Base-by-base conservation (phyloP, 2,888 invertebrate genomes). In the Drosophila koepferae region DNA sequence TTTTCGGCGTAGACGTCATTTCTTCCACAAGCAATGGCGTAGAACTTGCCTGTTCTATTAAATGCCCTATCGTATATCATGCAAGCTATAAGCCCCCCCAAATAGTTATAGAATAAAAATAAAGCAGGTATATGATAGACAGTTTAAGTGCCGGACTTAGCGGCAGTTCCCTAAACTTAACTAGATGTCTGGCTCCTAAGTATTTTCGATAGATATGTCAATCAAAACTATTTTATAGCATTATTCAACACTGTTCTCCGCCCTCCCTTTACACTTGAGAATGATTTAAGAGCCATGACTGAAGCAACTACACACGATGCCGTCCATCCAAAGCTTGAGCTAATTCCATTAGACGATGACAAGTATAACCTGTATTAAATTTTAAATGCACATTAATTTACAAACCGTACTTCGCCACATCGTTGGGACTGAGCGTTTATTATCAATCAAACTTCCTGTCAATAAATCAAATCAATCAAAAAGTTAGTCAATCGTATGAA, bases 121-220 rank as follows among this genome's bases (percentile, higher is more conserved):
- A 31, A 34, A 34, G 28, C 16, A 12, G n/a, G 51, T 28, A n/a
- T 38, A 38, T 31, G 77, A 72, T 63, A 56, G 76, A 80, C 80
- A 77, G 43, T 64, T 80, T 77, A 62, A 80, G 64, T 63, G 59
- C 18, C 23, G 38, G 63, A n/a, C 56, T 79, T 77, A 66, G 18
- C 51, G 20, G 46, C 46, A 38, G 43, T 55, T 51, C 49, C 44
- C 58, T 8, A 28, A 23, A 10, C 10, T 14, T 40, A 5, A 23
- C 6, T 6, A 20, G 12, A 34, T 18, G 28, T 43, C 36, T 38
- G 49, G 2, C 9, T 16, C 16, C 3, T 8, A 36, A 20, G 12
- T 10, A 36, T 36, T 51, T 14, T 8, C 16, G 8, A 31, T 12
- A 20, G 51, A 43, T 44, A 58, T 53, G 60, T 12, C 58, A 20